Percentiles rank a stretch among this genome's conserved stretches.
phyloP scores from a whole-genome alignment of 1,140 invertebrate genomes.

The Sipha flava region DNA sequence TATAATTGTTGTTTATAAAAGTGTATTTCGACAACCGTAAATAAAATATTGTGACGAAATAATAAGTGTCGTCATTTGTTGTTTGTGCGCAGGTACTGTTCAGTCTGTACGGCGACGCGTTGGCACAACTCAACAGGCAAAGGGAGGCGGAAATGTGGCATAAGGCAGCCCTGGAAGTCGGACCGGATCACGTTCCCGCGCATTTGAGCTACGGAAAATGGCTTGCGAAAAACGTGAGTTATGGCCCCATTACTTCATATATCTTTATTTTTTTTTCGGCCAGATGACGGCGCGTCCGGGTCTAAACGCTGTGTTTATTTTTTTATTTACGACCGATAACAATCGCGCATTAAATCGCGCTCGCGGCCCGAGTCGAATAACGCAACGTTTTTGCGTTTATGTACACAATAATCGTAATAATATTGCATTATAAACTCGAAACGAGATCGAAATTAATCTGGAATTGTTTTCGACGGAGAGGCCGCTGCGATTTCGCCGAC shows the following conservation, averaged over 20 bases:
- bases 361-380: background rate
- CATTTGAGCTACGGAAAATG: conserved; percentile 87
- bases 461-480: too few relatives aligned
- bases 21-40: too few relatives aligned
- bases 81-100: conserved; percentile 40
- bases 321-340: background rate
- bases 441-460: too few relatives aligned
- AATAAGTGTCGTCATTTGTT: too few relatives aligned
- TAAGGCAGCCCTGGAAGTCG: conserved; percentile 50
- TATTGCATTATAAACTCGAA: too few relatives aligned
- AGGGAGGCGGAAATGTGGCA: conserved; percentile 56
- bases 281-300: background rate
- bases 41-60: too few relatives aligned
- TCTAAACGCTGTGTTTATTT: background rate
- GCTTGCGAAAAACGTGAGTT: conserved; percentile 76
- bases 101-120: conserved; percentile 42
- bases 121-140: conserved; percentile 48
- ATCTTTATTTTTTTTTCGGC: background rate
- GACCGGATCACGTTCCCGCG: conserved; percentile 57
- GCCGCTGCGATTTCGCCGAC: too few relatives aligned
- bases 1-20: too few relatives aligned
- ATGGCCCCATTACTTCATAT: background rate
- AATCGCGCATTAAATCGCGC: background rate
- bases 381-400: background rate
- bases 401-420: too few relatives aligned